Conservation (phyloP, 2,113 vertebrate genomes). For the Catharus minimus region DNA sequence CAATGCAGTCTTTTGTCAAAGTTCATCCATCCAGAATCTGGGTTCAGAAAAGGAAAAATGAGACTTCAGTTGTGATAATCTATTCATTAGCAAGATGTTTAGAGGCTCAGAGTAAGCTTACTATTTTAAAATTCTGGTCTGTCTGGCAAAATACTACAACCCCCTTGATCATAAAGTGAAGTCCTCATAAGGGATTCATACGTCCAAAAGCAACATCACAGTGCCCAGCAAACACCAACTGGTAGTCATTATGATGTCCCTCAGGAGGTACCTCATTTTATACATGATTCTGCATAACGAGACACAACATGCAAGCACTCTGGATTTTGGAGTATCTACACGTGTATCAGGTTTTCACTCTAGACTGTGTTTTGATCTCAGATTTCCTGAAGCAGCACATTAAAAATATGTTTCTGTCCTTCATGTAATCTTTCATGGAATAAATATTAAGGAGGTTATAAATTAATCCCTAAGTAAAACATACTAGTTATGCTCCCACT, state of each 20-base stretch:
- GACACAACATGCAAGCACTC: not conserved
- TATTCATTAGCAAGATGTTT: not conserved
- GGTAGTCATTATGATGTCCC: not conserved
- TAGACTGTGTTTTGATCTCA: not conserved
- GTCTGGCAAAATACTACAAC: not conserved
- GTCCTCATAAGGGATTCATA: not conserved
- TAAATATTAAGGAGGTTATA: not conserved
- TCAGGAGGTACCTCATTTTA: not conserved
- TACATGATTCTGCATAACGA: not conserved
- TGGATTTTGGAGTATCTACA: not conserved
- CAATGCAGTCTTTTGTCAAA: not conserved
- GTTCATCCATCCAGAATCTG: not conserved
- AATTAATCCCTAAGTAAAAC: not conserved
- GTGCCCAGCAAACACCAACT: not conserved
- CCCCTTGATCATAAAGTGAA: not conserved
- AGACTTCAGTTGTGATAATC: not conserved
- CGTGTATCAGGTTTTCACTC: not conserved
- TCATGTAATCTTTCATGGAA: not conserved
- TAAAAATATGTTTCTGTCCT: not conserved
- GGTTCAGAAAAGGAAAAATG: not conserved
- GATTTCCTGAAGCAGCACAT: not conserved
- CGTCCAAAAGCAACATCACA: not conserved
- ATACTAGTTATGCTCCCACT: not conserved
- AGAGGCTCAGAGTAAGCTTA: not conserved
- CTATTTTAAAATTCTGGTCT: not conserved